These are phyloP conservation scores for Steatocranus sp. DNA, from an alignment of 2,797 vertebrate genomes.

Conservation along the genomic window DNA sequence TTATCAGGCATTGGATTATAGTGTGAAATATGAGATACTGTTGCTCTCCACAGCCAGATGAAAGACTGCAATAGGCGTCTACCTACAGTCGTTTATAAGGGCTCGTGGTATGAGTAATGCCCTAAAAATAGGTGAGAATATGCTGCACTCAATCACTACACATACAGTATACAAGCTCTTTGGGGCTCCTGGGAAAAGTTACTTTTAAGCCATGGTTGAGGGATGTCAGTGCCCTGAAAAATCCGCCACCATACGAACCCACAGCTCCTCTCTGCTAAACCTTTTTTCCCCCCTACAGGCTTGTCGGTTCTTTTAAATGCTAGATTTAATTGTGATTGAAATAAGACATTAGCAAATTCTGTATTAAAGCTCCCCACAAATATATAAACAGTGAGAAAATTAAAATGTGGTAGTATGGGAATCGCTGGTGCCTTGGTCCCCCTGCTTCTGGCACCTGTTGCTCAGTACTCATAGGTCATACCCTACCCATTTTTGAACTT, in stretches of 20 bases:
- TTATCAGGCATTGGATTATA: constrained; percentile 33
- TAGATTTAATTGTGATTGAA: background rate
- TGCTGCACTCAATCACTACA: constrained; percentile 56
- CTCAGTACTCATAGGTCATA: background rate
- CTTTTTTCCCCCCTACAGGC: background rate
- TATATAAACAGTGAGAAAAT: background rate
- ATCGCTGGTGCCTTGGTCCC: background rate
- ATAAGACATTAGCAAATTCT: background rate
- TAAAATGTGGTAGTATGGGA: background rate
- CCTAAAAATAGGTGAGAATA: constrained; percentile 69
- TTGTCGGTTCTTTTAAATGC: background rate
- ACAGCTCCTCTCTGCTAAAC: background rate
- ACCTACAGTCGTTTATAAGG: constrained; percentile 45
- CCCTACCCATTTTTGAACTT: background rate
- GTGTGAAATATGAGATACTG: constrained; percentile 33
- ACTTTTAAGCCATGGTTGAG: constrained; percentile 63
- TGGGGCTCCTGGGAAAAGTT: constrained; percentile 55
- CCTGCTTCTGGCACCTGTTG: background rate
- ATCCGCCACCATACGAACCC: constrained; percentile 37
- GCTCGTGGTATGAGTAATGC: constrained; percentile 54
- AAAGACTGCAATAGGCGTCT: constrained; percentile 38
- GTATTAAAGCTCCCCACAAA: background rate
- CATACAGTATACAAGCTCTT: constrained; percentile 47
- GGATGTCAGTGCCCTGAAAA: constrained; percentile 55
- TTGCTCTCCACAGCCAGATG: constrained; percentile 37